Evolutionary conservation across 53 echinoderm and acorn worm genomes (phyloP).

Genomic region (Apostichopus leukothele): DNA sequence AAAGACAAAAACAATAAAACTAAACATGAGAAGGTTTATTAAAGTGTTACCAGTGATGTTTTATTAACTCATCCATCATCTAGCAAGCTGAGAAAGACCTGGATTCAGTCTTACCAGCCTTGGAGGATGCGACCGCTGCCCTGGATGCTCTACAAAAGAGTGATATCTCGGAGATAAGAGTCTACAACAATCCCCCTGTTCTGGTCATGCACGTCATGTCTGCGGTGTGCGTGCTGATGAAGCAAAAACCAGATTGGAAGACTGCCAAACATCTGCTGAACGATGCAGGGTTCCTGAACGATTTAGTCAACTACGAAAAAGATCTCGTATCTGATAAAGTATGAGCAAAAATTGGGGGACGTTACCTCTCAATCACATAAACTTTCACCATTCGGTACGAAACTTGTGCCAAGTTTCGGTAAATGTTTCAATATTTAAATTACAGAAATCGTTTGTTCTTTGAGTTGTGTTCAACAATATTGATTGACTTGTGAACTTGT

Average conservation of each 20-base stretch:
- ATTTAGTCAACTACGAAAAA: constrained; percentile 92
- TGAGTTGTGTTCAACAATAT: too few relatives aligned
- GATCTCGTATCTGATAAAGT: constrained; percentile 94
- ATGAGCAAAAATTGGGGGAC: not conserved
- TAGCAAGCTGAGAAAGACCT: constrained; percentile 98
- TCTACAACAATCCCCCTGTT: constrained; percentile 86
- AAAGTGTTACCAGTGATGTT: not conserved
- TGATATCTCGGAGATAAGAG: constrained; percentile 96
- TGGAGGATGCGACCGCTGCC: constrained; percentile 90
- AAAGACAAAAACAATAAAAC: too few relatives aligned
- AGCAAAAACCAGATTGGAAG: constrained; percentile 95
- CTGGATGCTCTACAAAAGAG: constrained; percentile 92
- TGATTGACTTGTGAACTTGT: too few relatives aligned
- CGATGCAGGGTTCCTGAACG: constrained; percentile 89
- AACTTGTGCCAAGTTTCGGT: not conserved
- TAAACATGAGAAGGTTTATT: too few relatives aligned
- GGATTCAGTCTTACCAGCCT: constrained; percentile 87
- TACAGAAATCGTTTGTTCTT: too few relatives aligned
- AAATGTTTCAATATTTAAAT: too few relatives aligned
- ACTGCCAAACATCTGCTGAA: constrained; percentile 89
- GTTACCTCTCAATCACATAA: not conserved
- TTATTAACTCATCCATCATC: not conserved
- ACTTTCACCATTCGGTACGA: not conserved
- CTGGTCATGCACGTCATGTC: constrained; percentile 97
- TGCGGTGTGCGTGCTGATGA: constrained; percentile 89